A percentile compares a stretch with the other conserved stretches of the same genome.
These are phyloP conservation scores for Sinohyriopsis cumingii DNA, from an alignment of 2,888 invertebrate species.

Conservation along the genomic window DNA sequence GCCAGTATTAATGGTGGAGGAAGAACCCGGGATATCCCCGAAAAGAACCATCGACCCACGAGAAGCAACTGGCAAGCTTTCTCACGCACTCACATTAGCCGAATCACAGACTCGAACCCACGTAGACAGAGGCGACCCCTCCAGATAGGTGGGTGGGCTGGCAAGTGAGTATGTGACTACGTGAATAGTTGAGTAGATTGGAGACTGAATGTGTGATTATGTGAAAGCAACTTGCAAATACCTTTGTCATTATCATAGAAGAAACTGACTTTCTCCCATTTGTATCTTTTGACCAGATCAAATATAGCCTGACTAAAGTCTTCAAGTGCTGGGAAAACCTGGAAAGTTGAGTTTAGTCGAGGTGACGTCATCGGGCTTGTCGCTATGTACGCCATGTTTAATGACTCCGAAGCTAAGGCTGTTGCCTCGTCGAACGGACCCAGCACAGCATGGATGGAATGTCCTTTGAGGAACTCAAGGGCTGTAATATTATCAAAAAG, in stretches of 20 bases:
- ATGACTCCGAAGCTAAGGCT: slow-evolving; percentile 53
- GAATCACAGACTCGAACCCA: no score
- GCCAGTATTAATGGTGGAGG: no score
- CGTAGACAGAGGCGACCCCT: no score
- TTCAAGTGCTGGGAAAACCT: slow-evolving; percentile 46
- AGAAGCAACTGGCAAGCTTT: no score
- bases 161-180: neutral
- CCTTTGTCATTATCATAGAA: slow-evolving; percentile 55
- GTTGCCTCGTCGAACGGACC: slow-evolving; percentile 55
- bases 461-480: slow-evolving; percentile 19
- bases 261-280: slow-evolving; percentile 58
- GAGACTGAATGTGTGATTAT: neutral
- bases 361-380: slow-evolving; percentile 40
- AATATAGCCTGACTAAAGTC: slow-evolving; percentile 52
- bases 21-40: no score
- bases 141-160: no score
- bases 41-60: no score
- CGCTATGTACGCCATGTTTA: slow-evolving; percentile 54
- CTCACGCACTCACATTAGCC: no score
- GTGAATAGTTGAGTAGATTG: no score
- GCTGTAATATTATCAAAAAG: slow-evolving; percentile 27
- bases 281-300: slow-evolving; percentile 50
- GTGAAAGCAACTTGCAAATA: no score
- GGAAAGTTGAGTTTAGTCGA: slow-evolving; percentile 46
- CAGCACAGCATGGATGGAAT: slow-evolving; percentile 49